These are phyloP conservation scores for Opisthocomus hoazin DNA, from an alignment of 2,113 vertebrate genomes.

Conservation along the genomic window DNA sequence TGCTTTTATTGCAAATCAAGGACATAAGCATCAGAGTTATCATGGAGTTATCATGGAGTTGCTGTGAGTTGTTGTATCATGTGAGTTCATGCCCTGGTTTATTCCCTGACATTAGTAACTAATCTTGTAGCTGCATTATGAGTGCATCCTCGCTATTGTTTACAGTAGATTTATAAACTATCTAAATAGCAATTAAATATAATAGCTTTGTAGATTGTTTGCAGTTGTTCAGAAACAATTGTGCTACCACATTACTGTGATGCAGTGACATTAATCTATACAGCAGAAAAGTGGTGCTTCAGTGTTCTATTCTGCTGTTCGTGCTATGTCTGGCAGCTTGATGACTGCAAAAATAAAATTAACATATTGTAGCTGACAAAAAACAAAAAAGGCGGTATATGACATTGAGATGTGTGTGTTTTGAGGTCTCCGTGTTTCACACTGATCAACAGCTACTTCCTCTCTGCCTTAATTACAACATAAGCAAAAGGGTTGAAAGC, in stretches of 20 bases:
- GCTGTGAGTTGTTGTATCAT: too few relatives aligned
- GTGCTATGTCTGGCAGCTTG: background rate
- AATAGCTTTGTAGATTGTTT: conserved; percentile 35
- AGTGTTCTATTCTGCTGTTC: background rate
- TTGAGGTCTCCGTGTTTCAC: background rate
- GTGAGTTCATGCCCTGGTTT: background rate
- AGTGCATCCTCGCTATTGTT: background rate
- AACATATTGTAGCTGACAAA: background rate
- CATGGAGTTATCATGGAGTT: background rate
- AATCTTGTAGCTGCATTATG: background rate
- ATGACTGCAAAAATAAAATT: background rate
- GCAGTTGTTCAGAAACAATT: background rate
- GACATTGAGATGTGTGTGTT: background rate
- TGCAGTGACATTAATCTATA: background rate
- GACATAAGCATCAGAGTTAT: background rate
- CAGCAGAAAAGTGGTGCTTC: background rate
- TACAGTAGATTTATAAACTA: conserved; percentile 35
- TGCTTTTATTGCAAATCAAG: background rate
- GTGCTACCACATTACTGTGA: background rate
- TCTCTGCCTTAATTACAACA: background rate
- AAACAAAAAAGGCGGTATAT: background rate
- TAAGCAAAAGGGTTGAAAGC: background rate
- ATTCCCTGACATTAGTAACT: conserved; percentile 1
- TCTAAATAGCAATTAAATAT: conserved; percentile 47
- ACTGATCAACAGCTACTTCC: background rate